A percentile compares a stretch with the other conserved stretches of the same genome.
Conservation (phyloP, 2,888 invertebrate genomes). For the Drosophila testacea region DNA sequence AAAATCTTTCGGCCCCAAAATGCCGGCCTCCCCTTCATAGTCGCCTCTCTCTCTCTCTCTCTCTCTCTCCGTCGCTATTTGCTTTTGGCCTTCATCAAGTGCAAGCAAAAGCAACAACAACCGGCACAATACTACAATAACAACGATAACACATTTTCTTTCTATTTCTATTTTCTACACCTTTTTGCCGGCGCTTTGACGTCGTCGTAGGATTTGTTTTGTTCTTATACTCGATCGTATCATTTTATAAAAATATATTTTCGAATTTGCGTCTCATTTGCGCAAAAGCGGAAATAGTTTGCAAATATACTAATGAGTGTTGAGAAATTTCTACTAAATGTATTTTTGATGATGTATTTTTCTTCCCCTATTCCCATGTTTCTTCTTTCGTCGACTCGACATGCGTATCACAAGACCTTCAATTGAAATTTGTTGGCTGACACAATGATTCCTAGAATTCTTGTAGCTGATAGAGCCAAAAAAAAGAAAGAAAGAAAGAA, state of each 20-base stretch:
- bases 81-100: conserved; percentile 45
- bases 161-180: conserved; percentile 35
- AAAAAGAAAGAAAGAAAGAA: neutral
- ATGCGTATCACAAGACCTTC: conserved; percentile 59
- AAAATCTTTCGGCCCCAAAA: conserved; percentile 43
- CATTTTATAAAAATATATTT: conserved; percentile 22
- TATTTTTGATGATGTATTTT: conserved; percentile 5
- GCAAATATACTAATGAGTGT: conserved; percentile 29
- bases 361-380: neutral
- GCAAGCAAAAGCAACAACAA: conserved; percentile 51
- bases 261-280: conserved; percentile 34
- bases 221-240: conserved; percentile 11
- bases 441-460: conserved; percentile 48
- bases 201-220: conserved; percentile 29
- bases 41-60: conserved; percentile 2
- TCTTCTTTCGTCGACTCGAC: neutral
- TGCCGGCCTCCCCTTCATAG: conserved; percentile 25
- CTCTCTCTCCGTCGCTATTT: conserved; percentile 5
- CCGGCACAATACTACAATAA: conserved; percentile 49
- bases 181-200: conserved; percentile 56
- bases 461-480: conserved; percentile 21
- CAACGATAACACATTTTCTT: conserved; percentile 30
- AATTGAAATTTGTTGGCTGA: conserved; percentile 35
- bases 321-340: neutral
- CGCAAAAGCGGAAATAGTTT: conserved; percentile 77